Conservation (phyloP, 2,797 vertebrate genomes). For the Nothura maculosa region DNA sequence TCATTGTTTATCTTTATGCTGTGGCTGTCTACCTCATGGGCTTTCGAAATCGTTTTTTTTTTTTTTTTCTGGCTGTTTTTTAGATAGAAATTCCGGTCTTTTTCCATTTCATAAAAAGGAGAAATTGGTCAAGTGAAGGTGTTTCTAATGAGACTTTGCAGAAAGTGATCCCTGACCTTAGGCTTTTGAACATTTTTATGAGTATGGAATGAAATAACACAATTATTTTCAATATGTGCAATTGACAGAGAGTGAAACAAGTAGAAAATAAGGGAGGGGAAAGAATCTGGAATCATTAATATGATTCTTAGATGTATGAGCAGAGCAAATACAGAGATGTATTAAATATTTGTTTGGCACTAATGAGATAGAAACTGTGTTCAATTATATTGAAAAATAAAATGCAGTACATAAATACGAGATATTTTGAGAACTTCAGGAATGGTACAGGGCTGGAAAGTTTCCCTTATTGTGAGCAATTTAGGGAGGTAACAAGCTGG, state of each 20-base stretch:
- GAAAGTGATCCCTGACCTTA: not conserved
- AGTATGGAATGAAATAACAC: not conserved
- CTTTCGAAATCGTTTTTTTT: not conserved
- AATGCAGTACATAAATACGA: not conserved
- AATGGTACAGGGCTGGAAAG: not conserved
- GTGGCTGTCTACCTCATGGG: not conserved
- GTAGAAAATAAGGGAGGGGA: not conserved
- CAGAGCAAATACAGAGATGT: not conserved
- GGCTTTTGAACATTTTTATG: not conserved
- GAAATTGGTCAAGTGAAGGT: rapidly evolving
- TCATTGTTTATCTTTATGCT: not conserved
- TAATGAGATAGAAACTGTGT: not conserved
- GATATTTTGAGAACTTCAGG: not conserved
- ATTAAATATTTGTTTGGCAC: not conserved
- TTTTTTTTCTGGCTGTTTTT: not conserved
- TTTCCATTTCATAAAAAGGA: not conserved
- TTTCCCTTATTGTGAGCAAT: not conserved
- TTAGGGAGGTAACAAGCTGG: not conserved
- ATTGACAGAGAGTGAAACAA: not conserved
- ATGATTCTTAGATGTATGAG: not conserved
- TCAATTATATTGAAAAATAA: not conserved
- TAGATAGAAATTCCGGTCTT: not conserved
- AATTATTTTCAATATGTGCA: not conserved
- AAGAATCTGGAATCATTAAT: not conserved
- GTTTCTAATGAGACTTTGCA: not conserved